These are phyloP conservation scores for Pristionchus fissidentatus DNA, from an alignment of 2,888 invertebrate genomes.

Conservation along the genomic window DNA sequence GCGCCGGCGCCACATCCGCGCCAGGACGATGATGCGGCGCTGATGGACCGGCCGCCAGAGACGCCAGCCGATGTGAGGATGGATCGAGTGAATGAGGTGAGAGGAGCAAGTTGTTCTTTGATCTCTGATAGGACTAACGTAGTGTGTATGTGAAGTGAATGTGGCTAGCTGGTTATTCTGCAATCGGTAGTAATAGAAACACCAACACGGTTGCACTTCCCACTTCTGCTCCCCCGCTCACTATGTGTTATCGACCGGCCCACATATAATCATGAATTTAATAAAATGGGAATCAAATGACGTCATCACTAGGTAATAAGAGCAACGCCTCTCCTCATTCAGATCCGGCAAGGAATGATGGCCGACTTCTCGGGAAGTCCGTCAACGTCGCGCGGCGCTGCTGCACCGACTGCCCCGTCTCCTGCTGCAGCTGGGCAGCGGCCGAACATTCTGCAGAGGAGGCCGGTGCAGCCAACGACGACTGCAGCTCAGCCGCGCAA, in stretches of 20 bases:
- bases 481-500: neutral
- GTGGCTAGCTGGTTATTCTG: too few relatives aligned
- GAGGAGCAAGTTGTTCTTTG: neutral
- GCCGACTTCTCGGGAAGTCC: neutral
- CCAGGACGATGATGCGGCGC: neutral
- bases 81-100: neutral
- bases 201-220: too few relatives aligned
- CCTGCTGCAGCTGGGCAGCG: neutral
- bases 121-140: neutral
- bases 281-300: too few relatives aligned
- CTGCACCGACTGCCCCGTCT: neutral
- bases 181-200: too few relatives aligned
- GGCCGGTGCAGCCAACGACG: neutral
- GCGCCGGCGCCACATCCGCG: neutral
- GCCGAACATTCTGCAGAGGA: neutral
- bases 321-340: neutral
- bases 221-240: too few relatives aligned
- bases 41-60: neutral
- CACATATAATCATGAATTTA: too few relatives aligned
- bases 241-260: too few relatives aligned
- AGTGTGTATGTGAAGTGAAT: neutral
- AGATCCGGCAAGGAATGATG: neutral
- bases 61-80: too few relatives aligned
- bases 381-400: neutral
- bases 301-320: neutral